Conservation (phyloP, 2,113 vertebrate genomes). For the Rana temporaria region DNA sequence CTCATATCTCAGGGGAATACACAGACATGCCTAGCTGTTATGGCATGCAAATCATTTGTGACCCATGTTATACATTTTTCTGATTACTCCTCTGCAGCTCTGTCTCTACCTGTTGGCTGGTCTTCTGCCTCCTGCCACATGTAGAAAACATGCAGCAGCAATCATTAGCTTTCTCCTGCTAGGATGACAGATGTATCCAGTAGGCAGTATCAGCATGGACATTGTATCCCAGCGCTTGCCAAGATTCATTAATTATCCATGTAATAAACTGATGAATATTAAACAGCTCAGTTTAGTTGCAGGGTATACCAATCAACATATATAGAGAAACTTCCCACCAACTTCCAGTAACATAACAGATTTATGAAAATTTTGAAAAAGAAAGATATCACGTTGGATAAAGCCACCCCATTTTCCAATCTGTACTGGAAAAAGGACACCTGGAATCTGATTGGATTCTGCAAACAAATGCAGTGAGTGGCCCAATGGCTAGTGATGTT, state of each 20-base stretch:
- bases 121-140: neutral
- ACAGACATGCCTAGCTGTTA: too few species aligned
- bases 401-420: too few species aligned
- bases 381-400: too few species aligned
- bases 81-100: neutral
- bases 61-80: too few species aligned
- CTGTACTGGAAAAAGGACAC: too few species aligned
- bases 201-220: neutral
- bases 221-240: constrained; percentile 15
- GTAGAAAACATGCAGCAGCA: neutral
- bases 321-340: neutral
- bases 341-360: neutral
- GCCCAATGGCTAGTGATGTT: too few species aligned
- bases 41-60: too few species aligned
- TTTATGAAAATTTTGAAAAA: too few species aligned
- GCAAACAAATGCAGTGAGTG: too few species aligned
- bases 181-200: constrained; percentile 10
- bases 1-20: too few species aligned
- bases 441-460: too few species aligned
- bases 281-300: neutral
- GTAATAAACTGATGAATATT: constrained; percentile 35
- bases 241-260: constrained; percentile 41
- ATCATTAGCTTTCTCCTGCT: constrained; percentile 5
- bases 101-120: neutral
- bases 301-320: neutral